A percentile compares a stretch with the other conserved stretches of the same genome.
Conservation (phyloP, 2,797 vertebrate genomes). For the Cryptoblepharus egeriae region DNA sequence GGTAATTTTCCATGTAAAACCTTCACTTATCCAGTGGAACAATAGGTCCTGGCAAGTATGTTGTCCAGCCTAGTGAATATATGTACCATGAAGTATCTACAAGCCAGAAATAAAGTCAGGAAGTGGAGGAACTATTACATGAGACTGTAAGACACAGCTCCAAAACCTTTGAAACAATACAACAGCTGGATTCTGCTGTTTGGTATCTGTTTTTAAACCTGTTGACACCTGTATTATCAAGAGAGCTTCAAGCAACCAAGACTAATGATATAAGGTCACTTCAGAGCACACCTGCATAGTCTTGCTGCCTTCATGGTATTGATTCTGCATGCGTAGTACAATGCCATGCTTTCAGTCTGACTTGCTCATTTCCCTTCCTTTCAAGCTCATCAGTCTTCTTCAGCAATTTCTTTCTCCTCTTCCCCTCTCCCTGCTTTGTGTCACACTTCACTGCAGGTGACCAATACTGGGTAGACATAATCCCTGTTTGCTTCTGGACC, state of each 20-base stretch:
- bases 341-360: background rate
- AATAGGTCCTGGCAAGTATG: background rate
- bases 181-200: background rate
- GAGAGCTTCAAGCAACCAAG: background rate
- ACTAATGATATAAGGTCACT: constrained; percentile 29
- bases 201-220: background rate
- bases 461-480: background rate
- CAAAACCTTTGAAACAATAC: background rate
- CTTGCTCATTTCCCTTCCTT: constrained; percentile 1
- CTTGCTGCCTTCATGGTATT: background rate
- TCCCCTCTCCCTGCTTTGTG: background rate
- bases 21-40: background rate
- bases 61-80: background rate
- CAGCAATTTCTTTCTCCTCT: accelerated
- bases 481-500: background rate
- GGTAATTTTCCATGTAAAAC: background rate
- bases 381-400: background rate
- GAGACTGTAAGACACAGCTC: too few species aligned
- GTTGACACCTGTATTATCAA: background rate
- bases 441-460: accelerated
- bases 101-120: background rate
- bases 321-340: background rate
- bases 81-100: background rate
- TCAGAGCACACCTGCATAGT: background rate
- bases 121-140: background rate